phyloP scores from a whole-genome alignment of 2,888 invertebrate species.

The Drosophila crucigera region DNA sequence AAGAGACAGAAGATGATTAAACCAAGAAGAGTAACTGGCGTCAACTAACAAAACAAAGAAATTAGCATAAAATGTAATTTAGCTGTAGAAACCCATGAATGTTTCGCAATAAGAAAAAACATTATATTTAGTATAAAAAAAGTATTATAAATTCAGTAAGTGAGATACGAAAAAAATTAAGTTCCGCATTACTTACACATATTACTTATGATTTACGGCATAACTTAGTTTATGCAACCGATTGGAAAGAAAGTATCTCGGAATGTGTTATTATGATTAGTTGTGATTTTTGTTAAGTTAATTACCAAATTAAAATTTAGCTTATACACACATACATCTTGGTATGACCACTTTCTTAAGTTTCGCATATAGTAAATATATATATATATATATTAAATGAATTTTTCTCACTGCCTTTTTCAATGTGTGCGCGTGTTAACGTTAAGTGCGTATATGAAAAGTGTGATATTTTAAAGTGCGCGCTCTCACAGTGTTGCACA shows the following conservation, averaged over 20 bases:
- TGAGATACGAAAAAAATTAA: slow-evolving; percentile 20
- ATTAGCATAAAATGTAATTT: slow-evolving; percentile 72
- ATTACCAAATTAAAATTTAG: slow-evolving; percentile 54
- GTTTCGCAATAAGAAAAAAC: slow-evolving; percentile 15
- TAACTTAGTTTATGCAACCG: slow-evolving; percentile 31
- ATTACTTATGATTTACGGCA: slow-evolving; percentile 42
- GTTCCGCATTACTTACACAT: slow-evolving; percentile 41
- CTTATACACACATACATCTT: slow-evolving; percentile 36
- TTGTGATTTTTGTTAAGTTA: slow-evolving; percentile 72
- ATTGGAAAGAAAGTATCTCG: slow-evolving; percentile 34
- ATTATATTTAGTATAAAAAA: slow-evolving; percentile 36
- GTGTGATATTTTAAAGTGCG: slow-evolving; percentile 29
- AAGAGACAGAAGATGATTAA: slow-evolving; percentile 27
- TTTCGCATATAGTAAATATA: slow-evolving; percentile 58
- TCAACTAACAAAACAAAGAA: slow-evolving; percentile 57
- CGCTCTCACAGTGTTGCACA: slow-evolving; percentile 65
- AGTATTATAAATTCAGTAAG: slow-evolving; percentile 67
- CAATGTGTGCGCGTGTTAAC: background rate
- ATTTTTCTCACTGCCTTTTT: slow-evolving; percentile 23
- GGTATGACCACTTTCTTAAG: slow-evolving; percentile 38
- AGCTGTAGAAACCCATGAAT: slow-evolving; percentile 62
- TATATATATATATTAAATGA: slow-evolving; percentile 54
- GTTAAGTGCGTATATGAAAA: no score
- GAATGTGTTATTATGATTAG: slow-evolving; percentile 75
- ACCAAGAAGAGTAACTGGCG: slow-evolving; percentile 33